phyloP scores from a whole-genome alignment of 2,888 invertebrate genomes.

The Trachelus stipa region DNA sequence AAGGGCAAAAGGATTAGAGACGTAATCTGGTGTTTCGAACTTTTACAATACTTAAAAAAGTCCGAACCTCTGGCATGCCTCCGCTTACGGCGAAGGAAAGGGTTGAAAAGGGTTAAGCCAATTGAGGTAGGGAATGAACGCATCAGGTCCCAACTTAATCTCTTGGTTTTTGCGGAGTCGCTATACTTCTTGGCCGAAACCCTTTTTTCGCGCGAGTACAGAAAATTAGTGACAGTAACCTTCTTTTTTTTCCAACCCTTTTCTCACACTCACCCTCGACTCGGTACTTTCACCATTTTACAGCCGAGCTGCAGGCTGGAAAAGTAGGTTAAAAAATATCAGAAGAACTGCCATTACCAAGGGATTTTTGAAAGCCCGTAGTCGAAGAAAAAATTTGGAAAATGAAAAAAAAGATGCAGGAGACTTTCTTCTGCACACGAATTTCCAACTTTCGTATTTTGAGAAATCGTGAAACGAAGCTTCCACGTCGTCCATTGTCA shows the following conservation, averaged over 20 bases:
- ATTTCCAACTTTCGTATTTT: not conserved
- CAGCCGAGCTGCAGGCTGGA: not conserved
- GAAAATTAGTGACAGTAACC: constrained; percentile 6
- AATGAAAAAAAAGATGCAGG: not conserved
- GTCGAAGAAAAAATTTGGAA: not conserved
- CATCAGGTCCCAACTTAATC: not conserved
- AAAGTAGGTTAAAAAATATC: constrained; percentile 7
- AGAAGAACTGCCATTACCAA: not conserved
- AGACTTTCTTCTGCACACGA: not conserved
- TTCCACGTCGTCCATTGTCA: not conserved
- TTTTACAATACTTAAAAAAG: constrained; percentile 31
- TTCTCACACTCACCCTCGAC: not conserved
- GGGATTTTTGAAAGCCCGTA: not conserved
- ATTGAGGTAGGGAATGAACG: constrained; percentile 27
- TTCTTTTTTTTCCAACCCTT: constrained; percentile 3
- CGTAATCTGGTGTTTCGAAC: not conserved
- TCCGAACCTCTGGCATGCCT: constrained; percentile 12
- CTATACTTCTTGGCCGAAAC: not conserved
- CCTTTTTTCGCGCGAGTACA: not conserved
- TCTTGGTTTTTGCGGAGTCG: constrained; percentile 3
- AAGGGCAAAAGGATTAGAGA: not conserved
- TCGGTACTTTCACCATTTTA: constrained; percentile 5
- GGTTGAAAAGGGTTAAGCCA: constrained; percentile 40
- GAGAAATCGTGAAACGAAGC: not conserved
- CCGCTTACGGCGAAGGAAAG: constrained; percentile 27